A percentile compares a stretch with the other conserved stretches of the same genome.
phyloP scores from a whole-genome alignment of 2,113 vertebrate species.

The Motacilla alba region DNA sequence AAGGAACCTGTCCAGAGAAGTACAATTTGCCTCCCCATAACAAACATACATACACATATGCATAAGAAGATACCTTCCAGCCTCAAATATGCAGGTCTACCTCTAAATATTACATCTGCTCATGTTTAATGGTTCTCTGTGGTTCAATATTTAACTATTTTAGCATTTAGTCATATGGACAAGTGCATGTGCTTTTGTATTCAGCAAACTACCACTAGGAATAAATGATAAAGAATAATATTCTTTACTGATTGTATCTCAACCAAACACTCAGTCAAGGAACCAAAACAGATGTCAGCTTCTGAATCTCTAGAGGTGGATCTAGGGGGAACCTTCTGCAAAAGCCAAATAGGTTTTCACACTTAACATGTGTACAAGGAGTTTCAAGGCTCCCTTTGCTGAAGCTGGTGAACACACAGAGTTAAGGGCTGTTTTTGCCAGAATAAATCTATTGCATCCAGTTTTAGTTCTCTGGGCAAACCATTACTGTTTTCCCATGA shows the following conservation, averaged over 20 bases:
- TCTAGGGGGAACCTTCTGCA: background rate
- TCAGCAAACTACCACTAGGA: slow-evolving; percentile 33
- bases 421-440: background rate
- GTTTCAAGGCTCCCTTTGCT: background rate
- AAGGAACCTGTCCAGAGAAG: slow-evolving; percentile 66
- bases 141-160: slow-evolving; percentile 51
- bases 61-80: slow-evolving; percentile 33
- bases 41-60: background rate
- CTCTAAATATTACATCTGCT: slow-evolving; percentile 32
- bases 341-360: slow-evolving; percentile 32
- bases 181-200: slow-evolving; percentile 40
- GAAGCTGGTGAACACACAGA: background rate
- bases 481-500: slow-evolving; percentile 30
- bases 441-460: background rate
- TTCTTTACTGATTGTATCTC: slow-evolving; percentile 8
- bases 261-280: background rate
- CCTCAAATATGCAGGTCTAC: slow-evolving; percentile 14
- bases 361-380: background rate
- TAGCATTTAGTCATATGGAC: slow-evolving; percentile 17
- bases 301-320: slow-evolving; percentile 41
- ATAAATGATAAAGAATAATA: slow-evolving; percentile 26
- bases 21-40: slow-evolving; percentile 6
- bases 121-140: slow-evolving; percentile 20
- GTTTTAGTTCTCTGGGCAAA: slow-evolving; percentile 29
- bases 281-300: slow-evolving; percentile 60